phyloP scores from a whole-genome alignment of 2,113 vertebrate species.

The Natator depressus region DNA sequence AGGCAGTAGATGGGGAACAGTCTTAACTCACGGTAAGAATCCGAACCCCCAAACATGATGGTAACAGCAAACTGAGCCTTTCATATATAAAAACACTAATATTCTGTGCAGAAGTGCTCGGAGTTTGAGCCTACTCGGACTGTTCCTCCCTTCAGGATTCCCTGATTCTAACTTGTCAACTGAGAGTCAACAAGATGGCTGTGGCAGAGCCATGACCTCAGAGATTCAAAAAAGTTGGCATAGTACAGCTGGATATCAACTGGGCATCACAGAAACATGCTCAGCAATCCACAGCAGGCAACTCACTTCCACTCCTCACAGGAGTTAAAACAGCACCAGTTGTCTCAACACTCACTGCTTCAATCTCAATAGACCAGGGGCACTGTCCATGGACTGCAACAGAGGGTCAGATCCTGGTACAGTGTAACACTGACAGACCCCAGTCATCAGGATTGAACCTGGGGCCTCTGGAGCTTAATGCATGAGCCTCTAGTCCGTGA shows the following conservation, averaged over 20 bases:
- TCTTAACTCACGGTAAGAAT: not conserved
- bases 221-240: not conserved
- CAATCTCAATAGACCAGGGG: not conserved
- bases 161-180: not conserved
- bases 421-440: no score
- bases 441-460: no score
- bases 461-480: no score
- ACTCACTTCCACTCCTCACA: not conserved
- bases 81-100: not conserved
- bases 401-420: not conserved
- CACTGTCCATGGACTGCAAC: not conserved
- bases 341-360: not conserved
- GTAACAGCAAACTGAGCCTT: not conserved
- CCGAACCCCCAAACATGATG: not conserved
- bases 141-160: not conserved
- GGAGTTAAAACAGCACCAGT: not conserved
- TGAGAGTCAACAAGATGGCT: not conserved
- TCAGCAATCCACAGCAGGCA: not conserved
- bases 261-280: not conserved
- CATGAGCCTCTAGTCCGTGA: no score
- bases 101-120: not conserved
- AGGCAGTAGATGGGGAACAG: accelerated
- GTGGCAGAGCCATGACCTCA: not conserved
- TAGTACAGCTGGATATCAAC: accelerated
- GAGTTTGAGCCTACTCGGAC: not conserved